Percentiles rank a stretch among this genome's conserved stretches.
Evolutionary conservation across 2,797 vertebrate genomes (phyloP).

Genomic region (Onychomys arenicola): DNA sequence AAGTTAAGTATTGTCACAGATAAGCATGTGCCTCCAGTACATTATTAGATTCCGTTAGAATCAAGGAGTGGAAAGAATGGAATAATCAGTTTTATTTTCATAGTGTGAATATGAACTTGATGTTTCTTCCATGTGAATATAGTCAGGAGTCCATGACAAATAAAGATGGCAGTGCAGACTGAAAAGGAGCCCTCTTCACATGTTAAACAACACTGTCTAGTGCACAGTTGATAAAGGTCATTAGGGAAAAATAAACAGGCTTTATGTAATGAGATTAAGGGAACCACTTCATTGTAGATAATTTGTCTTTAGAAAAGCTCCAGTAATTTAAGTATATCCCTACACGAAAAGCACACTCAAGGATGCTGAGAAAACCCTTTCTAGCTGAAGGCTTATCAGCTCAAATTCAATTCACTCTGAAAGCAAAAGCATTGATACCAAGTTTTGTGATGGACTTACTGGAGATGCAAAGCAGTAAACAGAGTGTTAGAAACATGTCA

Average conservation of each 20-base stretch:
- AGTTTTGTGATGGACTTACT: not conserved
- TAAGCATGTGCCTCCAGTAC: not conserved
- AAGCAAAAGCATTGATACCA: not conserved
- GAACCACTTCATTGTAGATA: not conserved
- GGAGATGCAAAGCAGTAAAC: not conserved
- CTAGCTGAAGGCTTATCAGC: not conserved
- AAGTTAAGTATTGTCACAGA: conserved; percentile 19
- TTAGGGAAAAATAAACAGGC: not conserved
- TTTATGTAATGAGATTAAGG: not conserved
- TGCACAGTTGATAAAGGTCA: not conserved
- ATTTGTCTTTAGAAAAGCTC: not conserved
- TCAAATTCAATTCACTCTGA: not conserved
- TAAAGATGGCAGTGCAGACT: not conserved
- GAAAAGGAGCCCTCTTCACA: not conserved
- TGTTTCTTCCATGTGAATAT: not conserved
- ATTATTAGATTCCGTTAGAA: not conserved
- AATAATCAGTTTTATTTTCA: not conserved
- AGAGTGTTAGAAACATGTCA: not conserved
- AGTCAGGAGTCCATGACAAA: not conserved
- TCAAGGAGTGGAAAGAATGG: not conserved
- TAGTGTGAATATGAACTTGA: not conserved
- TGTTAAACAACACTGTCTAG: not conserved
- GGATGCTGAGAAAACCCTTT: not conserved
- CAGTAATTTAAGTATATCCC: not conserved
- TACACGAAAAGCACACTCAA: not conserved